phyloP scores from a whole-genome alignment of 2,888 invertebrate genomes.

The Lycocerus yunnanus region DNA sequence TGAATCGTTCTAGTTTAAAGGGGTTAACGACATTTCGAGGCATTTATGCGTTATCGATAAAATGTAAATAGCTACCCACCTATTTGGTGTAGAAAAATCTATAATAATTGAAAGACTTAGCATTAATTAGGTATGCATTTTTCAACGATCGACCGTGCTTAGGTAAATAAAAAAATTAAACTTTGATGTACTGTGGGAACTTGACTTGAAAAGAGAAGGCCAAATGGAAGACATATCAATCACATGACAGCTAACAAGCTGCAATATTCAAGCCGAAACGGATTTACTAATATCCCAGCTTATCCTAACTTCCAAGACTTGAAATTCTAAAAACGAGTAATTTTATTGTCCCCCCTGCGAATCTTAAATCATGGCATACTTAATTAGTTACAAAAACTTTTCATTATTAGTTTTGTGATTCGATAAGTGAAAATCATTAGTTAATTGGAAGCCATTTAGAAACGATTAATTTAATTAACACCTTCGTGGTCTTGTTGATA shows the following conservation, averaged over 20 bases:
- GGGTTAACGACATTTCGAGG: slow-evolving; percentile 26
- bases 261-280: not conserved
- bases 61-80: slow-evolving; percentile 22
- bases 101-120: not conserved
- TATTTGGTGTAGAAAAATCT: not conserved
- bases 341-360: too few relatives aligned
- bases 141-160: not conserved
- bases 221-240: not conserved
- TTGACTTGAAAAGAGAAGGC: not conserved
- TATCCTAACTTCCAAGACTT: not conserved
- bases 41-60: slow-evolving; percentile 26
- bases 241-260: not conserved
- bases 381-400: not conserved
- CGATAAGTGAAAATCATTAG: not conserved
- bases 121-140: not conserved
- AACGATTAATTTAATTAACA: not conserved
- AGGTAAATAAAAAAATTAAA: not conserved
- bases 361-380: not conserved
- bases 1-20: slow-evolving; percentile 29
- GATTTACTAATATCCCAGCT: not conserved
- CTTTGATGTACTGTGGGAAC: not conserved
- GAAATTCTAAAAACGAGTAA: too few relatives aligned
- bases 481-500: not conserved
- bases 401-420: not conserved
- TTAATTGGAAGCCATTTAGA: not conserved